Evolutionary conservation across 1,140 invertebrate genomes (phyloP).

Genomic region (Papilio xuthus): DNA sequence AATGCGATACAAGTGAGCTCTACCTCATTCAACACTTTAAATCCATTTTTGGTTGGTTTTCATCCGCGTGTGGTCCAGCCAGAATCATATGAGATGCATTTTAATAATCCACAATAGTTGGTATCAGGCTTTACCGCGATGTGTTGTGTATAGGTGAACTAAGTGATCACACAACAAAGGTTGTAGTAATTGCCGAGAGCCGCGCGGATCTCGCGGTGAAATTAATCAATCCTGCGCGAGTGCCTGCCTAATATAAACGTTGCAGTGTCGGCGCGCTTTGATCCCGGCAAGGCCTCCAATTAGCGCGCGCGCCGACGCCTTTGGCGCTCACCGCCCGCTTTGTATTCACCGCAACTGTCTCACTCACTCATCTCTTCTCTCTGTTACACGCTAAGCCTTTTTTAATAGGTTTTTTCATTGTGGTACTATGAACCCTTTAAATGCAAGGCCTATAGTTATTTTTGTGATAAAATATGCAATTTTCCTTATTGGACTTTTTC

Average conservation of each 20-base stretch:
- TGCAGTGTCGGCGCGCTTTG: constrained; percentile 70
- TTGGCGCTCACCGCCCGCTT: constrained; percentile 71
- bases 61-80: not conserved
- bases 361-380: constrained; percentile 53
- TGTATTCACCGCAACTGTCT: constrained; percentile 52
- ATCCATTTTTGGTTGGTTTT: not conserved
- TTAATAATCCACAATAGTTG: constrained; percentile 6
- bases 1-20: too few species aligned
- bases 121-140: not conserved
- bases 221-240: constrained; percentile 73
- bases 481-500: not conserved
- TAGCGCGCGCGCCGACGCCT: constrained; percentile 74
- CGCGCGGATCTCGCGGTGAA: constrained; percentile 70
- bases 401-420: constrained; percentile 33
- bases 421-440: constrained; percentile 9
- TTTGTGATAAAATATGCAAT: not conserved
- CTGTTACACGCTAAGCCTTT: constrained; percentile 41
- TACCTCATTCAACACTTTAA: too few species aligned
- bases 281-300: constrained; percentile 73
- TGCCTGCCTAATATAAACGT: constrained; percentile 79
- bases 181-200: constrained; percentile 70
- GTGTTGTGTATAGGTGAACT: constrained; percentile 28
- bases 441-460: not conserved
- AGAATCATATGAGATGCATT: constrained; percentile 28
- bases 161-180: constrained; percentile 60